phyloP scores from a whole-genome alignment of 2,888 invertebrate genomes.

The Platycheirus albimanus region DNA sequence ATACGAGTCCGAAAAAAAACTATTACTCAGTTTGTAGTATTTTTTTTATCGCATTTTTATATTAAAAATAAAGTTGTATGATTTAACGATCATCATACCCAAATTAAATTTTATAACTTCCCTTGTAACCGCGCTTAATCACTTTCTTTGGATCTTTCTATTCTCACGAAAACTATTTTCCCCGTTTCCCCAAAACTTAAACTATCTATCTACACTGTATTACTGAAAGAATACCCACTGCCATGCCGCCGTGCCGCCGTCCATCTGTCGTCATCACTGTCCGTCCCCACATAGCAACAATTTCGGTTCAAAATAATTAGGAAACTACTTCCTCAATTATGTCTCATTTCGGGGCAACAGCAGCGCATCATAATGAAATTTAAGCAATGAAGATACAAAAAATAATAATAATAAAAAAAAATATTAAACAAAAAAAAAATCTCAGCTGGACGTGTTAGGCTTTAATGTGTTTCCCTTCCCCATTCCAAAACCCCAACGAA shows the following conservation, averaged over 20 bases:
- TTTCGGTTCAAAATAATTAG: slow-evolving; percentile 68
- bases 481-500: slow-evolving; percentile 3
- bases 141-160: slow-evolving; percentile 12
- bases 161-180: slow-evolving; percentile 49
- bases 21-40: neutral
- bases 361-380: slow-evolving; percentile 44
- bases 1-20: neutral
- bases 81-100: slow-evolving; percentile 10
- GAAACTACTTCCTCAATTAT: slow-evolving; percentile 73
- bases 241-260: neutral
- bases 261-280: neutral
- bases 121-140: slow-evolving; percentile 4
- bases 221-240: neutral
- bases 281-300: slow-evolving; percentile 45
- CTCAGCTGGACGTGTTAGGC: slow-evolving; percentile 27
- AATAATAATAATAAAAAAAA: slow-evolving; percentile 14
- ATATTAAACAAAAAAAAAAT: too few relatives aligned
- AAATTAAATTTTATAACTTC: slow-evolving; percentile 55
- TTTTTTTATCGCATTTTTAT: neutral
- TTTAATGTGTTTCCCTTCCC: slow-evolving; percentile 11
- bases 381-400: slow-evolving; percentile 33
- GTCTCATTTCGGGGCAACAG: slow-evolving; percentile 58
- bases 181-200: neutral
- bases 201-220: slow-evolving; percentile 15
- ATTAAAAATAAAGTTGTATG: neutral